Conservation (phyloP, 2,888 invertebrate genomes). For the Mythimna pallens region DNA sequence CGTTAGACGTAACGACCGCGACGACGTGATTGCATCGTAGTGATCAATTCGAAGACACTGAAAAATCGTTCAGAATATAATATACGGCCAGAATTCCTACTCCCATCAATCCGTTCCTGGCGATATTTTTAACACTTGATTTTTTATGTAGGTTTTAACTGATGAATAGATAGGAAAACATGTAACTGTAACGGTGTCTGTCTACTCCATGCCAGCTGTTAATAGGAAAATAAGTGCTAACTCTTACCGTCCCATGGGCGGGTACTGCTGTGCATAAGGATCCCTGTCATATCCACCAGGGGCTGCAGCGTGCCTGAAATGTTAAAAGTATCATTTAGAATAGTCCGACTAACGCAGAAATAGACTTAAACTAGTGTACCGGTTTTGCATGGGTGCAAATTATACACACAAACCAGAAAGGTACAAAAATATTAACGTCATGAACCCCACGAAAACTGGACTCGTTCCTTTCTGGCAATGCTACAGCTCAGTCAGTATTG, state of each 20-base stretch:
- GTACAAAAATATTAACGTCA: no score
- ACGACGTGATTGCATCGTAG: no score
- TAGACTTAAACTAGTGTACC: no score
- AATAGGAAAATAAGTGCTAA: constrained; percentile 22
- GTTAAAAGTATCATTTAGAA: background rate
- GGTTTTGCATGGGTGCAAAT: no score
- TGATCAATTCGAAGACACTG: background rate
- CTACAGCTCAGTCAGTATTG: no score
- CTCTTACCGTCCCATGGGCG: constrained; percentile 88
- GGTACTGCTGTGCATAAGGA: constrained; percentile 87
- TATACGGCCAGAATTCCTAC: background rate
- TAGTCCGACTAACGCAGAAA: background rate
- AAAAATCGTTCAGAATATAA: background rate
- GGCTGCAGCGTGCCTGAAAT: constrained; percentile 83
- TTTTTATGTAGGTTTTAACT: background rate
- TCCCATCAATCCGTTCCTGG: background rate
- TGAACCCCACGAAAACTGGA: no score
- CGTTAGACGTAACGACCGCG: background rate
- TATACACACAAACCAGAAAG: no score
- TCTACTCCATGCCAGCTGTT: constrained; percentile 56
- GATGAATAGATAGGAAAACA: constrained; percentile 41
- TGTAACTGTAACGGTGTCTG: constrained; percentile 23
- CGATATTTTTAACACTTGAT: background rate
- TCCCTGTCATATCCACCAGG: constrained; percentile 87
- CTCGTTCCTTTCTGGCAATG: no score